Evolutionary conservation across 2,888 invertebrate genomes (phyloP).

Genomic region (Euplexia lucipara): DNA sequence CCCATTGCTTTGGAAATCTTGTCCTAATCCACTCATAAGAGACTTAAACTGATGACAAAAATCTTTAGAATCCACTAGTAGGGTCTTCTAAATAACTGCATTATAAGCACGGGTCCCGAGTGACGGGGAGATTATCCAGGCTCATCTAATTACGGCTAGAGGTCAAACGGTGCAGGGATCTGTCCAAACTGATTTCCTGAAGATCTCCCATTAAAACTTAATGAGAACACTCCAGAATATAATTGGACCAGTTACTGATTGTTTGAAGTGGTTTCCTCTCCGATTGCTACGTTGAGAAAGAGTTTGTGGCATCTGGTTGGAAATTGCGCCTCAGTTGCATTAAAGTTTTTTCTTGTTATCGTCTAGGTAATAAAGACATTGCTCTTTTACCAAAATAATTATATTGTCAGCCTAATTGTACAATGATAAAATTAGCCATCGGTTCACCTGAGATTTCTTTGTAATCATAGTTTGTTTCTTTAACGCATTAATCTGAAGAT

Average conservation of each 20-base stretch:
- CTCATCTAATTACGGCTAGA: slow-evolving; percentile 66
- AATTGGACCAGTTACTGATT: slow-evolving; percentile 49
- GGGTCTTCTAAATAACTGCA: slow-evolving; percentile 66
- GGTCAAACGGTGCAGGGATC: slow-evolving; percentile 61
- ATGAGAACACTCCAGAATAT: slow-evolving; percentile 54
- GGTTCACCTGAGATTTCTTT: too few relatives aligned
- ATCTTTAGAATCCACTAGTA: slow-evolving; percentile 57
- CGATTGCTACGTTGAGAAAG: slow-evolving; percentile 32
- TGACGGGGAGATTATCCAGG: slow-evolving; percentile 63
- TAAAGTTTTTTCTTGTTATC: slow-evolving; percentile 12
- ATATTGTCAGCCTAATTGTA: too few relatives aligned
- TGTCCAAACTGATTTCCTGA: slow-evolving; percentile 59
- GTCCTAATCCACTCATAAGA: slow-evolving; percentile 24
- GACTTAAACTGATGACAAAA: slow-evolving; percentile 41
- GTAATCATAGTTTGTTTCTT: too few relatives aligned
- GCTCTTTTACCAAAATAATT: too few relatives aligned
- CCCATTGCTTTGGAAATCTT: slow-evolving; percentile 9
- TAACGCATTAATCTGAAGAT: too few relatives aligned
- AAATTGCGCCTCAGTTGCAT: slow-evolving; percentile 26
- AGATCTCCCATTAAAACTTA: slow-evolving; percentile 58
- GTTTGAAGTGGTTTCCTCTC: slow-evolving; percentile 19
- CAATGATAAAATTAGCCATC: too few relatives aligned
- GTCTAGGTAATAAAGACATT: slow-evolving; percentile 1
- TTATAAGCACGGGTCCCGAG: slow-evolving; percentile 57
- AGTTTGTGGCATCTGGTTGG: slow-evolving; percentile 30